These are phyloP conservation scores for Empis livida DNA, from an alignment of 2,888 invertebrate genomes.

Conservation along the genomic window DNA sequence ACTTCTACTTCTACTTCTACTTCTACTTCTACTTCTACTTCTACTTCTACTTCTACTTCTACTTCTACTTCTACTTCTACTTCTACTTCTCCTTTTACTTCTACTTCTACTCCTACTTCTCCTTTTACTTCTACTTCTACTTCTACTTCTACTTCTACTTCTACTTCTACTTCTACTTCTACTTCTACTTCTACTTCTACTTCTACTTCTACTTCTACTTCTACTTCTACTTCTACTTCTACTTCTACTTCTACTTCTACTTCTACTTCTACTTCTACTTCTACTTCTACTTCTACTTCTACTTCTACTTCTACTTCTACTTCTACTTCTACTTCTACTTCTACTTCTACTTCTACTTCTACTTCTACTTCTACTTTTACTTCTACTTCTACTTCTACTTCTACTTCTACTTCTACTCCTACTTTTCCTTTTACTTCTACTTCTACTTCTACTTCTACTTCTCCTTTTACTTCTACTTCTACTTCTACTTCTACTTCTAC, in stretches of 20 bases:
- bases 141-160: slow-evolving; percentile 2
- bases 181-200: too few relatives aligned
- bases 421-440: too few relatives aligned
- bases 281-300: background rate
- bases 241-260: slow-evolving; percentile 1
- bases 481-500: too few relatives aligned
- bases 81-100: too few relatives aligned
- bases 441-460: too few relatives aligned
- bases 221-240: background rate
- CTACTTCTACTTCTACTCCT: too few relatives aligned
- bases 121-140: too few relatives aligned
- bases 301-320: slow-evolving; percentile 4
- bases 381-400: too few relatives aligned
- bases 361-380: slow-evolving; percentile 7
- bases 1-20: slow-evolving; percentile 1
- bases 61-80: slow-evolving; percentile 4
- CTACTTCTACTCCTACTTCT: too few relatives aligned
- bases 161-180: too few relatives aligned
- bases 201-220: too few relatives aligned
- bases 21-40: slow-evolving; percentile 1
- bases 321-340: slow-evolving; percentile 3
- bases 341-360: slow-evolving; percentile 7
- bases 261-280: slow-evolving; percentile 1
- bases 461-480: too few relatives aligned
- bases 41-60: background rate